Conservation (phyloP, 2,888 invertebrate genomes). For the Caenorhabditis plicata region DNA sequence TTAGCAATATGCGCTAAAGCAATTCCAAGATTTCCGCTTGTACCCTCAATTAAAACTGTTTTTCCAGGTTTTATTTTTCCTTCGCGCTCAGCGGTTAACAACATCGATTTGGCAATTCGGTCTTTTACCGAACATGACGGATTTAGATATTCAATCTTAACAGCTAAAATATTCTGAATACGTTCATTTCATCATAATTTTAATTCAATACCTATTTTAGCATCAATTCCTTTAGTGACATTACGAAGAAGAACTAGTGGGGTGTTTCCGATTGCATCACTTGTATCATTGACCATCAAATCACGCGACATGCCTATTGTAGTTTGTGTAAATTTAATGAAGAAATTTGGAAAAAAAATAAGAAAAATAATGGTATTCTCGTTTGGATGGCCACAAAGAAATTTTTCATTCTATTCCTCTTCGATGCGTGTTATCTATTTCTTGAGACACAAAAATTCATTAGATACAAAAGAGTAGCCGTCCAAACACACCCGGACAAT, state of each 20-base stretch:
- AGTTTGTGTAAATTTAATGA: no score
- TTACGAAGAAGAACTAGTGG: slow-evolving; percentile 55
- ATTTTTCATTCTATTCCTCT: no score
- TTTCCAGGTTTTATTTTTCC: slow-evolving; percentile 36
- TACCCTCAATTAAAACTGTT: slow-evolving; percentile 53
- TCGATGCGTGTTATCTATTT: no score
- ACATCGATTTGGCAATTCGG: slow-evolving; percentile 58
- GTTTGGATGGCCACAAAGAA: no score
- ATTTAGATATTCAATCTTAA: slow-evolving; percentile 63
- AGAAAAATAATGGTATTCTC: no score
- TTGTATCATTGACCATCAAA: slow-evolving; percentile 26
- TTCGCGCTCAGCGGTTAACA: slow-evolving; percentile 44
- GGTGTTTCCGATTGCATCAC: slow-evolving; percentile 50
- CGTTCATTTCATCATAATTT: neutral
- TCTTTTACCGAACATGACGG: slow-evolving; percentile 63
- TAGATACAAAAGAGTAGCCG: no score
- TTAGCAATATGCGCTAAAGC: slow-evolving; percentile 52
- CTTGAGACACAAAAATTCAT: no score
- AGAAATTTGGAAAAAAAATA: neutral
- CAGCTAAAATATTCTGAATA: slow-evolving; percentile 44
- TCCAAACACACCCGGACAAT: no score
- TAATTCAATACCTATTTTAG: slow-evolving; percentile 45
- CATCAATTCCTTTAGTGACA: slow-evolving; percentile 47
- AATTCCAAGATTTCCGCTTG: slow-evolving; percentile 63
- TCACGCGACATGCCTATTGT: slow-evolving; percentile 36